Conservation (phyloP, 2,113 vertebrate genomes). For the Mormyrus lacerda region DNA sequence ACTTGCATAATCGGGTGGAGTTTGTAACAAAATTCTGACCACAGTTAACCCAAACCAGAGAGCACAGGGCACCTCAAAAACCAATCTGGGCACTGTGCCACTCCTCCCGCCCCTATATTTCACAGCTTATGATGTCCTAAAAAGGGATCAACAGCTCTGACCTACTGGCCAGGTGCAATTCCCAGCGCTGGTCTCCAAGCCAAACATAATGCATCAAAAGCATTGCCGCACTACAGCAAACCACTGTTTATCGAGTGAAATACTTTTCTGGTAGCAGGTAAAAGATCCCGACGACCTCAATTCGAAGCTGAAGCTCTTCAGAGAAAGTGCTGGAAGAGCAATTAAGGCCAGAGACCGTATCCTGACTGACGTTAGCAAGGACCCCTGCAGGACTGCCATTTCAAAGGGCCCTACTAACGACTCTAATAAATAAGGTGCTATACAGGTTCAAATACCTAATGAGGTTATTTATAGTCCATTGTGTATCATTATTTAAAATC, state of each 20-base stretch:
- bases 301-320: not conserved
- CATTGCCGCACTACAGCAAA: not conserved
- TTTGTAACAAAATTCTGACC: not conserved
- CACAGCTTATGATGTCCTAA: not conserved
- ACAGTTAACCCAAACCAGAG: not conserved
- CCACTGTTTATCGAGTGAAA: not conserved
- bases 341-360: not conserved
- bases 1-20: not conserved
- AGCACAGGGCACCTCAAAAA: not conserved
- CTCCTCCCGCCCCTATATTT: not conserved
- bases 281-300: not conserved
- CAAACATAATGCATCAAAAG: not conserved
- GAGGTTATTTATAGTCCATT: not conserved
- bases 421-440: not conserved
- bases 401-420: not conserved
- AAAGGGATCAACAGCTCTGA: constrained; percentile 1
- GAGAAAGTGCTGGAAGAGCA: not conserved
- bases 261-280: not conserved
- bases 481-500: not conserved
- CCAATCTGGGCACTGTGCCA: not conserved
- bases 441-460: not conserved
- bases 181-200: not conserved
- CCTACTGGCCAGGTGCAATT: not conserved
- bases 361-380: not conserved
- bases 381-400: not conserved